Base-by-base conservation (phyloP, 2,797 vertebrate species). In the Anguilla anguilla region DNA sequence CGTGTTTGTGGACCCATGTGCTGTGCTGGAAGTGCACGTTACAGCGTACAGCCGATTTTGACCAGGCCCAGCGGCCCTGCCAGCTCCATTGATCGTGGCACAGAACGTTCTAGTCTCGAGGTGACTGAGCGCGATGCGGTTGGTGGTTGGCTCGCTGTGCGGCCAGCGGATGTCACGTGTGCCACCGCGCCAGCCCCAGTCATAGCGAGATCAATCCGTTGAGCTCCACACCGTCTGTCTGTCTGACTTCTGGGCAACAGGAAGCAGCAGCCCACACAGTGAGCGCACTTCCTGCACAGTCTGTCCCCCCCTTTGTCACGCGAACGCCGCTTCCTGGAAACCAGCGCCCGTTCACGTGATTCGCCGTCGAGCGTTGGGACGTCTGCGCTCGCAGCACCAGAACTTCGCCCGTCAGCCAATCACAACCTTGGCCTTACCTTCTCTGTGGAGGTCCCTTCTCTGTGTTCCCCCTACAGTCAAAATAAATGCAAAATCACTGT, bases 201-300 rank as follows among this genome's bases (percentile, higher is more conserved):
- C 46, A 51, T 82, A 43, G 13, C 17, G 39, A 79, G 74, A 79
- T 19, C 15, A 79, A 17, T 15, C 31, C 74, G 35, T 79, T 39
- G 31, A 39, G 72, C 79, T 25, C 79, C 79, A 25, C 53, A 25
- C 74, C 79, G 69, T 9, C 25, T 39, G 0, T 61, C 17, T 43
- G 74, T 43, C 55, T 83, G 25, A 19, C 25, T 61, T 25, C 53
- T 83, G 39, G 81, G 59, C 86, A 83, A 82, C 79, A 83, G 86
- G 86, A 87, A 87, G 77, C 22, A 17, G 57, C 86, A 83, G 77
- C 46, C 59, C 61, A 67, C 86, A 15, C 59, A 15, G 81, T 5
- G n/a, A 39, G 61, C 46, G 22, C 28, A 25, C 59, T 83, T 61
- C 43, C 79, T 46, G 85, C 0, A 79, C 46, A 17, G 77, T 57